Evolutionary conservation across 92 coral and sea anemone genomes (phyloP).

Genomic region (Heteractis magnifica): DNA sequence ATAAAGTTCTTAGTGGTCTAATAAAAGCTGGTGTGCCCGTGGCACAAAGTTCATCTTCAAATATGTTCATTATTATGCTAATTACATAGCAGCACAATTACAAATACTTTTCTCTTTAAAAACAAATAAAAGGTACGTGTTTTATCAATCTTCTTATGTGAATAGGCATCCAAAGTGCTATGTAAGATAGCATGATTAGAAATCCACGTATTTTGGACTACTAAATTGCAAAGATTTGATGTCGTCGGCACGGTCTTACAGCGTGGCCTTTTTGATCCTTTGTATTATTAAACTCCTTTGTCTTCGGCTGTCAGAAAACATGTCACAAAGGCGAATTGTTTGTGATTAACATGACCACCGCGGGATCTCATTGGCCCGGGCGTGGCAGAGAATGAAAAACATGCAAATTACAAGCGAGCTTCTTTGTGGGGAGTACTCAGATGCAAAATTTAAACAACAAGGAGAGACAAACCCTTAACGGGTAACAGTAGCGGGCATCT

Average conservation of each 20-base stretch:
- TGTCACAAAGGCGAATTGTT: slow-evolving; percentile 49
- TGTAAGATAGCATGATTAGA: background rate
- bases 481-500: background rate
- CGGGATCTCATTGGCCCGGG: slow-evolving; percentile 44
- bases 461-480: background rate
- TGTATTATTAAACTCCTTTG: slow-evolving; percentile 37
- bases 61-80: slow-evolving; percentile 6
- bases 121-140: background rate
- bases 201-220: background rate
- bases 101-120: background rate
- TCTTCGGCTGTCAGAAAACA: slow-evolving; percentile 34
- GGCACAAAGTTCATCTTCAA: slow-evolving; percentile 12
- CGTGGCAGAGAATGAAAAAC: slow-evolving; percentile 51
- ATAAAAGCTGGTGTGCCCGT: background rate
- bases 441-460: slow-evolving; percentile 7
- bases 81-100: background rate
- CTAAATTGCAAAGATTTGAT: background rate
- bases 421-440: slow-evolving; percentile 10
- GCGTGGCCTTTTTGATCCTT: slow-evolving; percentile 36
- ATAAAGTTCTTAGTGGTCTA: background rate
- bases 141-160: background rate
- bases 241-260: slow-evolving; percentile 1
- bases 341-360: slow-evolving; percentile 35
- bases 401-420: slow-evolving; percentile 33
- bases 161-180: background rate